phyloP scores from a whole-genome alignment of 2,888 invertebrate species.

The Formica aserva region DNA sequence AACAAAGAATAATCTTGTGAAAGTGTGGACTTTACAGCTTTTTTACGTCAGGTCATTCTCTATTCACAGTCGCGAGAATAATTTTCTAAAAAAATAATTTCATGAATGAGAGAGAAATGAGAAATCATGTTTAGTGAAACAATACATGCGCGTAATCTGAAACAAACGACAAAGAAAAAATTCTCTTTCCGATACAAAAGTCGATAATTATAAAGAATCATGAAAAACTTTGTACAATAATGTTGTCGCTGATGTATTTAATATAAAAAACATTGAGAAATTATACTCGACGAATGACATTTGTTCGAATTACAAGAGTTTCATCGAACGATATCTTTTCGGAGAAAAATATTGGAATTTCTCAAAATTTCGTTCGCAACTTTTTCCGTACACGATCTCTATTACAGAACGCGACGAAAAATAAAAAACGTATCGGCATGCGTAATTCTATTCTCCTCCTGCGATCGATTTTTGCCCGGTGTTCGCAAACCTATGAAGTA shows the following conservation, averaged over 20 bases:
- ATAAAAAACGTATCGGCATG: neutral
- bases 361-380: slow-evolving; percentile 3
- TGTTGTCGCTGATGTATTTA: neutral
- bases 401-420: neutral
- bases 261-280: neutral
- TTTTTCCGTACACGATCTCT: neutral
- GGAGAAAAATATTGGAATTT: neutral
- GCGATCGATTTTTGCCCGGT: neutral
- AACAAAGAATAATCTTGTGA: slow-evolving; percentile 7
- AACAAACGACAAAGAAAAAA: neutral
- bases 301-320: neutral
- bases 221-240: neutral
- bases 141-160: neutral
- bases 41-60: neutral
- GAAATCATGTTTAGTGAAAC: neutral
- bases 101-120: neutral
- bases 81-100: neutral
- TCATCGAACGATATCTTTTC: neutral
- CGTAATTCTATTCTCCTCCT: neutral
- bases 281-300: neutral
- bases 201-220: neutral
- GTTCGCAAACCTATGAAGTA: neutral
- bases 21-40: neutral
- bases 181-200: neutral
- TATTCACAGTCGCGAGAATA: neutral